Evolutionary conservation across 2,113 vertebrate genomes (phyloP).

Genomic region (Empidonax traillii): DNA sequence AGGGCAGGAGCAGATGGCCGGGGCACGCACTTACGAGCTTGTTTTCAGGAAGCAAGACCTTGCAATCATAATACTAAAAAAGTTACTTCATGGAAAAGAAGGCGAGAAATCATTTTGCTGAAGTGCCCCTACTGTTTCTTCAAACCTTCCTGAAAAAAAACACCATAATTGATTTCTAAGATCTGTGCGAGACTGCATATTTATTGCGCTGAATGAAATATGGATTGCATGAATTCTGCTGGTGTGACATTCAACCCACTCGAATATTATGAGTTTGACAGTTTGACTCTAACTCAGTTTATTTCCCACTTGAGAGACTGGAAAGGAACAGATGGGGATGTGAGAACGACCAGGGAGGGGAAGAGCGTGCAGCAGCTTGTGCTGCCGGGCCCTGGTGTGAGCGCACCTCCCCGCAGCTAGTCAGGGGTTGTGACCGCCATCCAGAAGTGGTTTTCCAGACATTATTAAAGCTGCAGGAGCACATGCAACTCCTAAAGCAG

Average conservation of each 20-base stretch:
- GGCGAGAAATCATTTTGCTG: conserved; percentile 17
- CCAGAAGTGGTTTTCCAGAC: conserved; percentile 18
- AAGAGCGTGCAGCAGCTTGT: conserved; percentile 39
- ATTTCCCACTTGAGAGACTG: conserved; percentile 65
- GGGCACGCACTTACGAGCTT: conserved; percentile 2
- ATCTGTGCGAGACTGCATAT: not conserved
- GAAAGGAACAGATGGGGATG: conserved; percentile 64
- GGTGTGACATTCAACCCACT: conserved; percentile 59
- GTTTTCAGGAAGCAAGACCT: conserved; percentile 32
- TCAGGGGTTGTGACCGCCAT: conserved; percentile 15
- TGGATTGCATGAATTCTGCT: conserved; percentile 39
- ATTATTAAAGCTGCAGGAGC: conserved; percentile 34
- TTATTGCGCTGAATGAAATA: conserved; percentile 35
- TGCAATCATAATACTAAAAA: not conserved
- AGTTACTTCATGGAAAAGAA: conserved; percentile 21
- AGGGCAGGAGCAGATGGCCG: conserved; percentile 50
- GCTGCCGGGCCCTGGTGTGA: not conserved
- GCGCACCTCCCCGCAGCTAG: not conserved
- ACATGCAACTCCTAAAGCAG: not conserved
- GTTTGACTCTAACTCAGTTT: conserved; percentile 62
- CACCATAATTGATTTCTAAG: conserved; percentile 2
- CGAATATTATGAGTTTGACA: conserved; percentile 59
- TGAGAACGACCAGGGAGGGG: conserved; percentile 51
- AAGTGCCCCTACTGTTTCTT: not conserved
- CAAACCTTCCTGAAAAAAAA: not conserved